Evolutionary conservation across 2,113 vertebrate species (phyloP).

Genomic region (Natator depressus): DNA sequence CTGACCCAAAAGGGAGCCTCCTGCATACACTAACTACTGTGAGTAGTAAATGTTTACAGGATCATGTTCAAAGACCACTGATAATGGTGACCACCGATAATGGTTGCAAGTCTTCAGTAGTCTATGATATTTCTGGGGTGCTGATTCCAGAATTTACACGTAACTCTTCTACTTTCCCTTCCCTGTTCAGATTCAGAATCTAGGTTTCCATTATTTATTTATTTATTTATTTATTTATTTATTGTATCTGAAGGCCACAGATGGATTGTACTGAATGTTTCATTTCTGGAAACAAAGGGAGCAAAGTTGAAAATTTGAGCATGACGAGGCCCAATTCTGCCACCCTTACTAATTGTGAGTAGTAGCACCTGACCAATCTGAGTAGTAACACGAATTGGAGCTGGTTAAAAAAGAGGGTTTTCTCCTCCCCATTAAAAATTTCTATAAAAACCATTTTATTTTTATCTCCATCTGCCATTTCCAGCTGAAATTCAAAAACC

Average conservation of each 20-base stretch:
- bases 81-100: neutral
- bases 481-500: neutral
- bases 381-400: neutral
- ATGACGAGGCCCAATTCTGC: neutral
- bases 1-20: neutral
- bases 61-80: neutral
- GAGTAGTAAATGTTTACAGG: neutral
- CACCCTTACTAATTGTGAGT: neutral
- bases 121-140: neutral
- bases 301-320: neutral
- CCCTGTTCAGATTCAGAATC: fast-evolving
- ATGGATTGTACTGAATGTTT: neutral
- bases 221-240: neutral
- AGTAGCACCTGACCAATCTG: neutral
- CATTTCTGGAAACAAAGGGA: neutral
- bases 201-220: neutral
- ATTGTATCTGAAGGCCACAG: neutral
- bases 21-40: neutral
- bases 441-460: neutral
- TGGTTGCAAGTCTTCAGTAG: neutral
- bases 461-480: neutral
- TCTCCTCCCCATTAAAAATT: neutral
- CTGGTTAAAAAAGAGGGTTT: neutral
- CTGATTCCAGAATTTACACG: neutral
- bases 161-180: neutral